phyloP scores from a whole-genome alignment of 1,140 invertebrate genomes.

The Plectus sambesii region DNA sequence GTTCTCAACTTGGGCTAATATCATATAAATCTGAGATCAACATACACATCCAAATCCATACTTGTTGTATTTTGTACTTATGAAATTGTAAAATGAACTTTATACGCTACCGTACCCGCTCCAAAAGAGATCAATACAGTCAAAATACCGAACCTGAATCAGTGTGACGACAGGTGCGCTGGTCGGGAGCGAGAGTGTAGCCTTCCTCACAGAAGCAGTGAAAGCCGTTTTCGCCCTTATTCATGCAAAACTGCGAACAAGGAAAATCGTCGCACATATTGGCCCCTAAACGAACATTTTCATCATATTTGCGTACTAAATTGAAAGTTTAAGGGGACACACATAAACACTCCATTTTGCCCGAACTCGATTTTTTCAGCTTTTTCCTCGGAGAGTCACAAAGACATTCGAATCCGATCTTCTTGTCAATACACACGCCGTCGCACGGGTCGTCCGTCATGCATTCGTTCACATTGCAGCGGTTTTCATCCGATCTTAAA shows the following conservation, averaged over 20 bases:
- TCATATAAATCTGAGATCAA: too few relatives aligned
- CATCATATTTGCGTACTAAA: slow-evolving; percentile 64
- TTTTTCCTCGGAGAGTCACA: too few relatives aligned
- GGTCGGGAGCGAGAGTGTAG: slow-evolving; percentile 10
- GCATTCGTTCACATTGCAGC: slow-evolving; percentile 48
- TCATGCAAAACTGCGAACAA: slow-evolving; percentile 17
- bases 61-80: too few relatives aligned
- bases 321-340: slow-evolving; percentile 12
- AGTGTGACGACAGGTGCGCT: slow-evolving; percentile 9
- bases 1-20: too few relatives aligned
- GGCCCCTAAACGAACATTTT: slow-evolving; percentile 70
- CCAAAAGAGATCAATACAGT: too few relatives aligned
- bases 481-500: slow-evolving; percentile 51
- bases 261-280: slow-evolving; percentile 62
- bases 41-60: too few relatives aligned
- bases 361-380: too few relatives aligned
- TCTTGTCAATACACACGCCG: slow-evolving; percentile 17
- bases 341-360: slow-evolving; percentile 14
- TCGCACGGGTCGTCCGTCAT: slow-evolving; percentile 12
- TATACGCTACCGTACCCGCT: too few relatives aligned
- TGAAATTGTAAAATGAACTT: too few relatives aligned
- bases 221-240: slow-evolving; percentile 8
- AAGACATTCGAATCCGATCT: too few relatives aligned
- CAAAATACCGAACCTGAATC: too few relatives aligned
- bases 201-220: slow-evolving; percentile 11